Percentiles rank a stretch among this genome's conserved stretches.
phyloP scores from a whole-genome alignment of 2,888 invertebrate genomes.

The Bedellia somnulentella region DNA sequence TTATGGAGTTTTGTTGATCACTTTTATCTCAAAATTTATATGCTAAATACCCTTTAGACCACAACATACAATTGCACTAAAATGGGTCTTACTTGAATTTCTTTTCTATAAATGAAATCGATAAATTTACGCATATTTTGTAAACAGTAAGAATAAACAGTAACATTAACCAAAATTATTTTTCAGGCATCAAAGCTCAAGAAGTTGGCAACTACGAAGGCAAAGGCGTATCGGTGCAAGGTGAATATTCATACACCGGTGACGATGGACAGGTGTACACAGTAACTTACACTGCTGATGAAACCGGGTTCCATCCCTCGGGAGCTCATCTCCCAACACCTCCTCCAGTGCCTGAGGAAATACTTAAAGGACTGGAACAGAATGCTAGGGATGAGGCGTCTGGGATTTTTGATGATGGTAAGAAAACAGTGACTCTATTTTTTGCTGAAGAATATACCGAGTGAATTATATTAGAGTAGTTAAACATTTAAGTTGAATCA shows the following conservation, averaged over 20 bases:
- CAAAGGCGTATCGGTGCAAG: constrained; percentile 38
- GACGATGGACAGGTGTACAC: constrained; percentile 60
- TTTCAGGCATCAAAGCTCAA: constrained; percentile 52
- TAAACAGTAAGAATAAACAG: too few species aligned
- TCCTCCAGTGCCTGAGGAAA: constrained; percentile 60
- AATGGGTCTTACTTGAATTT: too few species aligned
- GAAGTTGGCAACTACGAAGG: constrained; percentile 31
- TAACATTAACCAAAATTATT: not conserved
- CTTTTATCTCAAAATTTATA: too few species aligned
- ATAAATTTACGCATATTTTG: too few species aligned
- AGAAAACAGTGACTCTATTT: constrained; percentile 14
- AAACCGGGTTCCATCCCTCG: constrained; percentile 57
- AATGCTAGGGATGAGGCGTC: constrained; percentile 51
- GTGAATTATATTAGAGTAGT: too few species aligned
- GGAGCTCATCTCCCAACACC: constrained; percentile 62
- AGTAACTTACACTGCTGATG: constrained; percentile 59
- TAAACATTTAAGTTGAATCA: too few species aligned
- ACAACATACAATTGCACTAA: too few species aligned
- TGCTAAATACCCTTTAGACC: too few species aligned
- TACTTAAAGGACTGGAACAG: constrained; percentile 44
- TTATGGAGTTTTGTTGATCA: too few species aligned
- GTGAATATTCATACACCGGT: constrained; percentile 59
- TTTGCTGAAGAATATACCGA: too few species aligned
- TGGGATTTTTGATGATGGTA: constrained; percentile 53
- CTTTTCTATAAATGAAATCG: too few species aligned